A percentile compares a stretch with the other conserved stretches of the same genome.
These are phyloP conservation scores for Chelon auratus DNA, from an alignment of 2,797 vertebrate genomes.

Conservation along the genomic window DNA sequence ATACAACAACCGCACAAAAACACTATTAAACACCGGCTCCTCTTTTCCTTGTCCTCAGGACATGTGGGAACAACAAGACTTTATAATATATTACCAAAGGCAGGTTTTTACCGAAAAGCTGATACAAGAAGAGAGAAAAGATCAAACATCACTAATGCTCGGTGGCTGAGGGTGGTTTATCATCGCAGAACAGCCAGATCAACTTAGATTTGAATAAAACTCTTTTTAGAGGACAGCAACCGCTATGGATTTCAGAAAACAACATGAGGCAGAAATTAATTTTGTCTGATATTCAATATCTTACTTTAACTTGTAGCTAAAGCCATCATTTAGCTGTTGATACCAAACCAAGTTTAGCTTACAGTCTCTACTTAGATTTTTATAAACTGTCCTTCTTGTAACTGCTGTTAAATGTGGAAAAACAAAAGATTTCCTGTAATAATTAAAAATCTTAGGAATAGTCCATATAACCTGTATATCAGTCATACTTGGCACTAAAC, in stretches of 20 bases:
- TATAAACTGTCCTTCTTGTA: too few species aligned
- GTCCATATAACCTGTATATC: too few species aligned
- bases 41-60: too few species aligned
- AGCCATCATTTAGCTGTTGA: too few species aligned
- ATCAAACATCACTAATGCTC: neutral
- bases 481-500: too few species aligned
- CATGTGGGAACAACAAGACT: too few species aligned
- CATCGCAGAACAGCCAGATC: neutral
- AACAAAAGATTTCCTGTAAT: neutral
- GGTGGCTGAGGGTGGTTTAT: neutral
- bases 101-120: neutral
- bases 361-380: too few species aligned
- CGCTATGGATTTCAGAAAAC: neutral
- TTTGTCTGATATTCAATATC: neutral
- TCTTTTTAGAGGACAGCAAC: neutral
- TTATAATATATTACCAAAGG: too few species aligned
- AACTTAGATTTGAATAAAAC: neutral
- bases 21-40: neutral
- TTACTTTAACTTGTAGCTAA: neutral
- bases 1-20: neutral
- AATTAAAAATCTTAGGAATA: neutral
- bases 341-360: too few species aligned
- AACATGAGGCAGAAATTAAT: neutral
- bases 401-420: neutral
- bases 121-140: neutral